Evolutionary conservation across 2,888 invertebrate species (phyloP).

Genomic region (Euplexia lucipara): DNA sequence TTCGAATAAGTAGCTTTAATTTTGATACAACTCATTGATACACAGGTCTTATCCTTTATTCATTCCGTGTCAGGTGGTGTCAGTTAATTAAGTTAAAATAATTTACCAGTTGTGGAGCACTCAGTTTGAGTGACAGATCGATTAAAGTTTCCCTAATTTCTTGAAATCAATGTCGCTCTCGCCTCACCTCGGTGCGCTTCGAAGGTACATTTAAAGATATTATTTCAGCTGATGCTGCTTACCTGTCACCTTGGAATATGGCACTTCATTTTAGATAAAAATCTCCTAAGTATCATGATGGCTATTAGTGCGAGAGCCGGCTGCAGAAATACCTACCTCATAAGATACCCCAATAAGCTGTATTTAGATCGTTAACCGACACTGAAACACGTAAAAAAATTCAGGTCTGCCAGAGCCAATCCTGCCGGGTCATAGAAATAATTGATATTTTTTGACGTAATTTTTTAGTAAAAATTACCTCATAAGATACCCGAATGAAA

Average conservation of each 20-base stretch:
- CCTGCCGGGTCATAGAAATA: too few species aligned
- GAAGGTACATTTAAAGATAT: conserved; percentile 46
- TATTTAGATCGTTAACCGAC: too few species aligned
- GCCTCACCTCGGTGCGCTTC: conserved; percentile 31
- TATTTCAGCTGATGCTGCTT: conserved; percentile 52
- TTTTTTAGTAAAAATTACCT: too few species aligned
- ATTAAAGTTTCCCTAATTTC: conserved; percentile 72
- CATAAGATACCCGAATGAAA: too few species aligned
- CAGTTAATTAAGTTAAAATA: conserved; percentile 61
- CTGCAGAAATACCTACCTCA: too few species aligned
- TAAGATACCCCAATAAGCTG: too few species aligned
- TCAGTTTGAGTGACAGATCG: conserved; percentile 74
- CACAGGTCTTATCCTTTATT: conserved; percentile 36
- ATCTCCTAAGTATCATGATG: conserved; percentile 43
- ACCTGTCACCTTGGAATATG: conserved; percentile 60
- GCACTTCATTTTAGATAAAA: conserved; percentile 67
- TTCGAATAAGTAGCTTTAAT: conserved; percentile 10
- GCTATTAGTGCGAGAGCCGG: too few species aligned
- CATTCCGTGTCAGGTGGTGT: conserved; percentile 50
- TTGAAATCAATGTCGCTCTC: conserved; percentile 63
- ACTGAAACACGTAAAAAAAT: too few species aligned
- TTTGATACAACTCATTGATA: conserved; percentile 26
- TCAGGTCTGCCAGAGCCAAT: too few species aligned
- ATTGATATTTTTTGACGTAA: too few species aligned
- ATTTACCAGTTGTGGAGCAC: conserved; percentile 53